phyloP scores from a whole-genome alignment of 2,113 vertebrate species.

The Phylloscopus trochilus region DNA sequence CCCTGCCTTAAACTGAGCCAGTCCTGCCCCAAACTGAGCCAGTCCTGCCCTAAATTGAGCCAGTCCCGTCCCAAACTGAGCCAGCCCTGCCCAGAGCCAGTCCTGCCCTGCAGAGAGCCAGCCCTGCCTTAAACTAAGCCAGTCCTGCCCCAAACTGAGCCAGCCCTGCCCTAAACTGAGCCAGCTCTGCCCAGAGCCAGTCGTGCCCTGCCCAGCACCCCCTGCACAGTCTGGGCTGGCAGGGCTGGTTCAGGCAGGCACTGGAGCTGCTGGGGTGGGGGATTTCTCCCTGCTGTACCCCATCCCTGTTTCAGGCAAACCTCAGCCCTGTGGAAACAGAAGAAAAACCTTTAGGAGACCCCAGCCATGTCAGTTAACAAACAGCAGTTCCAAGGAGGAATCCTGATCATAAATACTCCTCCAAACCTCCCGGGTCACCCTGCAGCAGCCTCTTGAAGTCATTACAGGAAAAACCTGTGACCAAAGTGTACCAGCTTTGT shows the following conservation, averaged over 20 bases:
- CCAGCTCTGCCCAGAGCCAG: too few relatives aligned
- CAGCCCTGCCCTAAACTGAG: too few relatives aligned
- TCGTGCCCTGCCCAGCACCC: neutral
- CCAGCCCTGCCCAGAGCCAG: neutral
- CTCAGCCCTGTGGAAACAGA: neutral
- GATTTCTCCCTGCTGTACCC: accelerated
- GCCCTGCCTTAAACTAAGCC: too few relatives aligned
- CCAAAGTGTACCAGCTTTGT: neutral
- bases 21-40: too few relatives aligned
- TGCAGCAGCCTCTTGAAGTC: neutral
- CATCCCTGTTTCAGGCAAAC: neutral
- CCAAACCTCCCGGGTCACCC: neutral
- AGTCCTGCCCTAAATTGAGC: too few relatives aligned
- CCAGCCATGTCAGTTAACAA: accelerated
- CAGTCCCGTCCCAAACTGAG: neutral
- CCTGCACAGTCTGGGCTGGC: neutral
- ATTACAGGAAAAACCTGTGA: neutral
- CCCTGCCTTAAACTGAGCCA: too few relatives aligned
- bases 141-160: too few relatives aligned
- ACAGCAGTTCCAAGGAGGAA: neutral
- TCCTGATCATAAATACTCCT: neutral
- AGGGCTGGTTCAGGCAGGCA: too few relatives aligned
- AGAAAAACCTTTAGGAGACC: neutral
- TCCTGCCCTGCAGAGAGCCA: too few relatives aligned
- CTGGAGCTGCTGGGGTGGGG: neutral